A percentile compares a stretch with the other conserved stretches of the same genome.
Evolutionary conservation across 2,113 vertebrate genomes (phyloP).

Genomic region (Tiliqua scincoides): DNA sequence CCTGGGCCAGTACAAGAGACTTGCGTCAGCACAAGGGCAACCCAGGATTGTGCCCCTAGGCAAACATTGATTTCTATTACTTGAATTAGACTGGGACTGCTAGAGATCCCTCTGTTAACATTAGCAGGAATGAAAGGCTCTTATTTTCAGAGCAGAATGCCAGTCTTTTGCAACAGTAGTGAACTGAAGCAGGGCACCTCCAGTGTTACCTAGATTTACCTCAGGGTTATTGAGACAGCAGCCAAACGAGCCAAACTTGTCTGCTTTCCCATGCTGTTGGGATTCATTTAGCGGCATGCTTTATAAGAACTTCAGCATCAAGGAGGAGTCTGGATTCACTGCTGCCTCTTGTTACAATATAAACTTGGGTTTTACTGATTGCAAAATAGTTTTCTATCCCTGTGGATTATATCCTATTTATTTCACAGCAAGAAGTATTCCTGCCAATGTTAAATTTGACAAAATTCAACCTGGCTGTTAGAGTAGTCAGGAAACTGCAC

Average conservation of each 20-base stretch:
- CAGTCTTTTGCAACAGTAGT: conserved; percentile 57
- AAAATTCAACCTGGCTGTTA: conserved; percentile 37
- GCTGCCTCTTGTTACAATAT: conserved; percentile 40
- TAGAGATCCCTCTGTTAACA: conserved; percentile 29
- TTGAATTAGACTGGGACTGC: conserved; percentile 3
- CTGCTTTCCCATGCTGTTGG: conserved; percentile 66
- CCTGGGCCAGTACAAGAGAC: too few relatives aligned
- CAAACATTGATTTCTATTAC: conserved; percentile 4
- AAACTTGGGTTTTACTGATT: conserved; percentile 5
- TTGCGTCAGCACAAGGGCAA: too few relatives aligned
- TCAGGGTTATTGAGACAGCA: conserved; percentile 56
- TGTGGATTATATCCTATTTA: neutral
- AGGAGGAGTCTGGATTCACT: conserved; percentile 56
- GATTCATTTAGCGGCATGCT: conserved; percentile 44
- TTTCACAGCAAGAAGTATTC: neutral
- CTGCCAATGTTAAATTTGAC: conserved; percentile 31
- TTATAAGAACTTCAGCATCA: conserved; percentile 47
- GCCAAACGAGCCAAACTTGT: conserved; percentile 64
- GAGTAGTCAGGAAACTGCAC: conserved; percentile 11
- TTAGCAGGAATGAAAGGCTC: neutral
- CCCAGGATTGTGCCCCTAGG: too few relatives aligned
- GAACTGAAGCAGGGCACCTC: conserved; percentile 51
- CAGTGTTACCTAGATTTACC: conserved; percentile 59
- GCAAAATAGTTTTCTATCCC: neutral
- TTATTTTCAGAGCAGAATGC: conserved; percentile 4